Conservation (phyloP, 2,113 vertebrate genomes). For the Notechis scutatus region DNA sequence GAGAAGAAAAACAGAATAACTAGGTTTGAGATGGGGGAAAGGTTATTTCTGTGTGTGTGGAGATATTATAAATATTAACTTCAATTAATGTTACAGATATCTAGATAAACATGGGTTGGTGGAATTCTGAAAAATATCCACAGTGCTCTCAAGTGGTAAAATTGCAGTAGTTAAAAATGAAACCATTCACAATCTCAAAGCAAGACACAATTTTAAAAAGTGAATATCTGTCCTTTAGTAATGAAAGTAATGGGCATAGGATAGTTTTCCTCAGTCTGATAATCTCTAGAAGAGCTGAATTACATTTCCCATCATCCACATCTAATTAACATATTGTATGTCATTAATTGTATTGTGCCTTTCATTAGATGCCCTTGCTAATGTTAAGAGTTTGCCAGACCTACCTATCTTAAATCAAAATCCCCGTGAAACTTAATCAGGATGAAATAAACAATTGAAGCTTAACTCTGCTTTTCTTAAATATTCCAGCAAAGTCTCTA, state of each 20-base stretch:
- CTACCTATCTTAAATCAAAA: constrained; percentile 37
- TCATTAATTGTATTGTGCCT: constrained; percentile 54
- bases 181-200: constrained; percentile 33
- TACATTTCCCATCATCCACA: background rate
- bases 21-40: background rate
- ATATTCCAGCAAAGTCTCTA: constrained; percentile 5
- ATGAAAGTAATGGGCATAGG: constrained; percentile 41
- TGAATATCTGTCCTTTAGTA: constrained; percentile 47
- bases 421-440: constrained; percentile 13
- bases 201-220: constrained; percentile 6
- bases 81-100: background rate
- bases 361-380: constrained; percentile 47
- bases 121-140: constrained; percentile 34
- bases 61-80: background rate
- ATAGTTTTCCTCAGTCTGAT: background rate
- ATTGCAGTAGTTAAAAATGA: constrained; percentile 9
- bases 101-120: constrained; percentile 52
- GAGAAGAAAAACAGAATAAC: background rate
- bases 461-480: constrained; percentile 10
- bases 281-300: background rate
- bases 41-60: background rate
- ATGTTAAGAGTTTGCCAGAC: constrained; percentile 39
- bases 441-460: background rate
- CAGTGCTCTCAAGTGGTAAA: constrained; percentile 31
- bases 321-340: constrained; percentile 2